Base-by-base conservation (phyloP, 2,113 vertebrate genomes). In the Brevimyrus niger region DNA sequence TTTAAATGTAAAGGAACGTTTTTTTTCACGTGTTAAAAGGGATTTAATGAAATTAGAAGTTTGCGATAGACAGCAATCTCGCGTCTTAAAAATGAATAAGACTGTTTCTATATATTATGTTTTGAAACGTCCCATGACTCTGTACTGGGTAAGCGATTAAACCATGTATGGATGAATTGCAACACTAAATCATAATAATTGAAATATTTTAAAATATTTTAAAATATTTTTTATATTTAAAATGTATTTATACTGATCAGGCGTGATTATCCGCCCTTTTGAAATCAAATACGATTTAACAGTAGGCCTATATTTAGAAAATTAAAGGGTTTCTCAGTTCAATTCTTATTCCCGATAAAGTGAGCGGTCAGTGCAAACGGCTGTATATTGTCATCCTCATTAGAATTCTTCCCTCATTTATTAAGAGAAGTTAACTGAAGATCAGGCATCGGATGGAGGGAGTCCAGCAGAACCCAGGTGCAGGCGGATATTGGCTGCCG, bases 391-490 rank as follows among this genome's bases (percentile, higher is more conserved):
- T 86, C 55, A 21, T n/a, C 15, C 88, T 73, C 53, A 69, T 86
- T 89, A 51, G 89, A 50, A 89, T 89, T 88, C 65, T 80, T 61
- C 65, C 82, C 85, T 89, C 23, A 21, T 13, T 87, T 10, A 80
- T 55, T 90, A 86, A 61, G 69, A 51, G 89, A 65, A 88, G 88
- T 46, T 86, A 84, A 87, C 87, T 86, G 83, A 86, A 90, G 90
- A 86, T 90, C 86, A 89, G 76, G 85, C 90, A 88, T 65, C 58
- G 42, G 53, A 90, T 88, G 89, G 92, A 91, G 90, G 90, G 87
- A 84, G 90, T 91, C 92, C 91, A 90, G 55, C 58, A 85, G 51
- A 55, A 84, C 47, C 88, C 92, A 92, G 91, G 91, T 92, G 91
- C 91, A 88, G 85, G 89, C 87, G 92, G 92, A 92, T 76, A 92